phyloP scores from a whole-genome alignment of 2,797 vertebrate genomes.

The Dendrocincla tyrannina region DNA sequence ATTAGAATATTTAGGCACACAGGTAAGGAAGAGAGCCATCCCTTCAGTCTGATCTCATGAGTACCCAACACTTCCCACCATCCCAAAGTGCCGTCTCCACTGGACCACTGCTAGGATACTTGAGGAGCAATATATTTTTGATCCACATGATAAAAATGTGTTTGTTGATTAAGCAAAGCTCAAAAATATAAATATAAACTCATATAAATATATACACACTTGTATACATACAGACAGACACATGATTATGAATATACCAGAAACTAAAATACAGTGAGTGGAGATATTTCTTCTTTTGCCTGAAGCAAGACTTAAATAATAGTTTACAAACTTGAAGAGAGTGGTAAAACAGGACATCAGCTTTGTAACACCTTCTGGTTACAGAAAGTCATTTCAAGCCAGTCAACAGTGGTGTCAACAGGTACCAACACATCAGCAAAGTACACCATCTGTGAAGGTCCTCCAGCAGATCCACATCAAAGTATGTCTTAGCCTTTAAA shows the following conservation, averaged over 20 bases:
- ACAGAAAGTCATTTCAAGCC: not conserved
- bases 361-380: not conserved
- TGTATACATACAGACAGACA: not conserved
- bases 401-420: not conserved
- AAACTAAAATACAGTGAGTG: not conserved
- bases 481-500: not conserved
- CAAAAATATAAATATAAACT: not conserved
- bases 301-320: too few relatives aligned
- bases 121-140: not conserved
- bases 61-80: not conserved
- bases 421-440: not conserved
- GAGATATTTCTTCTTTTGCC: too few relatives aligned
- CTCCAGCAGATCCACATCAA: not conserved
- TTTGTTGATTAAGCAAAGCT: not conserved
- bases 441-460: not conserved
- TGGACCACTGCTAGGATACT: not conserved
- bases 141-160: not conserved
- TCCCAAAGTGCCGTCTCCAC: not conserved
- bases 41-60: rapidly evolving
- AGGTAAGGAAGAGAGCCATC: not conserved
- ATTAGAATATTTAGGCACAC: not conserved
- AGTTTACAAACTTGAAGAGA: not conserved
- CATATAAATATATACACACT: not conserved
- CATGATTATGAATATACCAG: not conserved
- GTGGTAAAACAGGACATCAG: not conserved